A percentile compares a stretch with the other conserved stretches of the same genome.
These are phyloP conservation scores for Lepidostoma basale DNA, from an alignment of 1,140 invertebrate species.

Conservation along the genomic window DNA sequence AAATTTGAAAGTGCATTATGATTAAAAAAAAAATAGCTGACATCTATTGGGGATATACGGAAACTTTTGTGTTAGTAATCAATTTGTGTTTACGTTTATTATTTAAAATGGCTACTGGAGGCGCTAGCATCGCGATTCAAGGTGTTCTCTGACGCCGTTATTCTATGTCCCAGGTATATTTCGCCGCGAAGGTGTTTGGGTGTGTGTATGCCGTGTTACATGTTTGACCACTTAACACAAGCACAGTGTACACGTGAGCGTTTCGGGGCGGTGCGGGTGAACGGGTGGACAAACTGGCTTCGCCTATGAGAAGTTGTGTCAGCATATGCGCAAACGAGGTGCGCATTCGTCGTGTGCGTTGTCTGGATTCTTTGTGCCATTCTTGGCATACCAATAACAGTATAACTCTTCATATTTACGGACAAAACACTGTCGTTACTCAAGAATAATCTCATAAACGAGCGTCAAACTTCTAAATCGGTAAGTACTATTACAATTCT, in stretches of 20 bases:
- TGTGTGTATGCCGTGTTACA: conserved; percentile 34
- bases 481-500: conserved; percentile 67
- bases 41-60: neutral
- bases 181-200: conserved; percentile 22
- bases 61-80: neutral
- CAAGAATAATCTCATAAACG: conserved; percentile 26
- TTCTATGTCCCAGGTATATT: conserved; percentile 21
- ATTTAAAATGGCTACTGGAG: neutral
- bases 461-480: conserved; percentile 66
- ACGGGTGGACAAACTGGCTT: conserved; percentile 49
- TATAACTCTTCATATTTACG: conserved; percentile 77
- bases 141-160: conserved; percentile 22
- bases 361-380: conserved; percentile 94
- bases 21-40: neutral
- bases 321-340: conserved; percentile 79
- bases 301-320: conserved; percentile 70
- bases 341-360: conserved; percentile 85
- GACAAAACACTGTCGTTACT: conserved; percentile 35
- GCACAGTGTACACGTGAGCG: conserved; percentile 45
- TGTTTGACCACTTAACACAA: conserved; percentile 36
- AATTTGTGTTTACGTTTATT: neutral
- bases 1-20: neutral
- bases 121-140: conserved; percentile 7
- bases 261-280: conserved; percentile 51
- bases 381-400: conserved; percentile 91